Conservation (phyloP, 2,797 vertebrate species). For the Austrolebias charrua region DNA sequence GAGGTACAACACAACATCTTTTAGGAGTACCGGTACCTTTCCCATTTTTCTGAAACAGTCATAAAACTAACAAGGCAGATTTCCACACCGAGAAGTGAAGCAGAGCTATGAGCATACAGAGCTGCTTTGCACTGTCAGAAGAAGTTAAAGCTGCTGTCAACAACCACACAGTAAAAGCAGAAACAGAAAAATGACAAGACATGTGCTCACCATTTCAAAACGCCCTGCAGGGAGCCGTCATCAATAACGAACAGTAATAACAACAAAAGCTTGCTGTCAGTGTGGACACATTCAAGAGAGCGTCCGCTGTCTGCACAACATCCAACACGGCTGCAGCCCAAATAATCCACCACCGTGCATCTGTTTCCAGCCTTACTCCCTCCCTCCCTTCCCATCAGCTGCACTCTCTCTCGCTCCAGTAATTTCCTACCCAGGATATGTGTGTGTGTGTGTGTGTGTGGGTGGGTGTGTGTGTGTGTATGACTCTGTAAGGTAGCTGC, state of each 20-base stretch:
- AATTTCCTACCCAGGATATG: constrained; percentile 58
- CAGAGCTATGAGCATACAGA: constrained; percentile 18
- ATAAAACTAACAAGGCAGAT: constrained; percentile 15
- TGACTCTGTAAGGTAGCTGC: constrained; percentile 48
- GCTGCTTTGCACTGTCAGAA: constrained; percentile 4
- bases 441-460: constrained; percentile 1
- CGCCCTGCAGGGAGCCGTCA: constrained; percentile 44
- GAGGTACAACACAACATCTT: background rate
- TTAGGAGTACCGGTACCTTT: too few relatives aligned
- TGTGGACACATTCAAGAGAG: constrained; percentile 43
- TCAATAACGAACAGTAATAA: constrained; percentile 19
- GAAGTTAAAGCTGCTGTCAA: constrained; percentile 48
- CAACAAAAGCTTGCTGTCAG: constrained; percentile 18
- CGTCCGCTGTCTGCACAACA: constrained; percentile 66
- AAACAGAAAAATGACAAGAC: background rate
- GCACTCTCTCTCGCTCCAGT: constrained; percentile 50
- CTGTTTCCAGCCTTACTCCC: constrained; percentile 38
- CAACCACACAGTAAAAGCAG: constrained; percentile 12
- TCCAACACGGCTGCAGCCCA: constrained; percentile 73
- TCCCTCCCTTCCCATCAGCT: constrained; percentile 15
- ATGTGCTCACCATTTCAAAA: constrained; percentile 69
- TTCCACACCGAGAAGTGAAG: background rate
- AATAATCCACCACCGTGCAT: constrained; percentile 66
- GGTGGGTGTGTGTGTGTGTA: constrained; percentile 20
- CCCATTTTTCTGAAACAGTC: constrained; percentile 25